phyloP scores from a whole-genome alignment of 53 echinoderm and acorn worm genomes.

The Paelopatides confundens region DNA sequence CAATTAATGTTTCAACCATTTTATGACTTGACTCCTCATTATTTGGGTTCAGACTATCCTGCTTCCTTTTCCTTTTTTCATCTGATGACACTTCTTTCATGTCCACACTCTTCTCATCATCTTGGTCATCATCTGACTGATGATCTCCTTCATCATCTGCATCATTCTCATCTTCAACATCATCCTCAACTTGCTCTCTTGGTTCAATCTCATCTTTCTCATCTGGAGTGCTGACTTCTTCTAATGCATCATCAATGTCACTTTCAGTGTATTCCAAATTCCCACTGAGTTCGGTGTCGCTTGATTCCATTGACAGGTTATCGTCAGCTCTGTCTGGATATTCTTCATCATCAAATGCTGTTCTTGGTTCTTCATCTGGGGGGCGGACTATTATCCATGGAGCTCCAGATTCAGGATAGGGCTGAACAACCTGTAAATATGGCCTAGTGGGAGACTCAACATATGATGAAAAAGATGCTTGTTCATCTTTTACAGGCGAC shows the following conservation, averaged over 20 bases:
- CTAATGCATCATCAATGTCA: slow-evolving; percentile 53
- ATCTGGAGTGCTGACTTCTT: neutral
- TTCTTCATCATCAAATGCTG: slow-evolving; percentile 20
- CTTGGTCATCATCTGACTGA: neutral
- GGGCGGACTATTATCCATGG: slow-evolving; percentile 39
- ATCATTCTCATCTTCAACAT: neutral
- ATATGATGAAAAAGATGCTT: neutral
- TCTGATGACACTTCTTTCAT: neutral
- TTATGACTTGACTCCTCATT: neutral
- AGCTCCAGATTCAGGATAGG: slow-evolving; percentile 30
- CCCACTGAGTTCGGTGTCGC: slow-evolving; percentile 19
- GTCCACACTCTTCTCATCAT: neutral
- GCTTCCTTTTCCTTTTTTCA: neutral
- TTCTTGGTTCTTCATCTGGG: slow-evolving; percentile 32
- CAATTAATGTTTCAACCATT: neutral
- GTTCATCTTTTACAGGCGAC: neutral
- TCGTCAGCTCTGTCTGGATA: neutral
- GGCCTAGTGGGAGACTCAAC: neutral
- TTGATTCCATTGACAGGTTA: neutral
- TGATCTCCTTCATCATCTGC: slow-evolving; percentile 19
- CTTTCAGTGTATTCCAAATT: slow-evolving; percentile 29
- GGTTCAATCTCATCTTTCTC: neutral
- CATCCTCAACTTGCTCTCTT: neutral
- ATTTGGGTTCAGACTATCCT: neutral
- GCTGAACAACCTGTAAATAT: slow-evolving; percentile 21